Percentiles rank a stretch among this genome's conserved stretches.
Conservation (phyloP, 2,888 invertebrate genomes). For the Drosophila ezoana region DNA sequence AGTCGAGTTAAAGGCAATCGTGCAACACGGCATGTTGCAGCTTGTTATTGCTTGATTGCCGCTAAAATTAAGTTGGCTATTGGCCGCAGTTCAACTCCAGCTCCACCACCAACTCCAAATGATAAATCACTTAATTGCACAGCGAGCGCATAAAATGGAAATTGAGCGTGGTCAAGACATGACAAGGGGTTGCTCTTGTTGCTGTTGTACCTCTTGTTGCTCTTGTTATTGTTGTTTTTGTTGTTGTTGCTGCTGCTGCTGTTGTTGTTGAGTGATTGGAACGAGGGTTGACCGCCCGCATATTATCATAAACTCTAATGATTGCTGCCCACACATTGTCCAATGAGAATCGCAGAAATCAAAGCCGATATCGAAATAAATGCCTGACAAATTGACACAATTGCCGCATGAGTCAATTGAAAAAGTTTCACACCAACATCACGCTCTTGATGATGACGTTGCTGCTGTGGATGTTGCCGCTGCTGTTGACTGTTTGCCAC, state of each 20-base stretch:
- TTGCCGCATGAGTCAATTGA: conserved; percentile 80
- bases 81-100: conserved; percentile 47
- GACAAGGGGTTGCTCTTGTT: conserved; percentile 64
- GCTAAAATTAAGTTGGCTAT: conserved; percentile 78
- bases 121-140: conserved; percentile 81
- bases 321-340: conserved; percentile 68
- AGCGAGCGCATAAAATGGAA: conserved; percentile 79
- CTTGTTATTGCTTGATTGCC: conserved; percentile 80
- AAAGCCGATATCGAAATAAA: conserved; percentile 76
- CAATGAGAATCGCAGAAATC: conserved; percentile 53
- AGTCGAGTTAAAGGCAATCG: conserved; percentile 78
- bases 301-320: conserved; percentile 64
- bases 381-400: conserved; percentile 81
- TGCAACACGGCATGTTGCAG: conserved; percentile 80
- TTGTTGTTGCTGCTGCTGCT: conserved; percentile 8
- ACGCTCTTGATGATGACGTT: conserved; percentile 40
- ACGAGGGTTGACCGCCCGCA: conserved; percentile 64
- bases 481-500: conserved; percentile 74
- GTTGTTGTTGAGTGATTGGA: conserved; percentile 37
- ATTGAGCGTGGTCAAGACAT: conserved; percentile 77
- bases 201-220: conserved; percentile 34
- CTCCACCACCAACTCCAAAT: conserved; percentile 63
- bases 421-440: conserved; percentile 60
- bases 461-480: conserved; percentile 29
- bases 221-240: conserved; percentile 2